Percentiles rank a stretch among this genome's conserved stretches.
These are phyloP conservation scores for Pheosia tremula DNA, from an alignment of 2,888 invertebrate species.

Conservation along the genomic window DNA sequence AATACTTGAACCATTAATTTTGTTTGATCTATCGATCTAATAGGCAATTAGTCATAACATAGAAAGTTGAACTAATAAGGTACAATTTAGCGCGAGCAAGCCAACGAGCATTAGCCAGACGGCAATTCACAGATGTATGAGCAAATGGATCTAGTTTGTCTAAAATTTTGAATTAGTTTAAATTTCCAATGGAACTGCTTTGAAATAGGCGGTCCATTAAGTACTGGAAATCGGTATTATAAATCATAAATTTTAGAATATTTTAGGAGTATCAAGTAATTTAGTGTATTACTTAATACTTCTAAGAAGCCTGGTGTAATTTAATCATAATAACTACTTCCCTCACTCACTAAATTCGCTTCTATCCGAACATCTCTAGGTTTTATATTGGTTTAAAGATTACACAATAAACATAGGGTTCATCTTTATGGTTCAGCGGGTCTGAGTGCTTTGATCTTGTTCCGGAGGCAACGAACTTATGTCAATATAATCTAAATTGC, in stretches of 20 bases:
- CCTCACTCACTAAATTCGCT: too few relatives aligned
- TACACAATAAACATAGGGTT: not conserved
- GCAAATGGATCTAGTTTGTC: not conserved
- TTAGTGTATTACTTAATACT: too few relatives aligned
- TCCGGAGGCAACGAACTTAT: not conserved
- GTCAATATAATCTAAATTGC: not conserved
- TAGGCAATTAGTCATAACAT: not conserved
- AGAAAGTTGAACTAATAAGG: slow-evolving; percentile 5
- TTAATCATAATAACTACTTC: too few relatives aligned
- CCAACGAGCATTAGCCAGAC: not conserved
- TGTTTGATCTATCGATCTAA: slow-evolving; percentile 1
- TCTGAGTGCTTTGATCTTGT: not conserved
- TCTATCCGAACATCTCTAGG: too few relatives aligned
- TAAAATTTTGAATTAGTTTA: not conserved
- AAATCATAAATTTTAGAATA: not conserved
- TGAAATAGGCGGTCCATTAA: not conserved
- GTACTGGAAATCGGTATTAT: not conserved
- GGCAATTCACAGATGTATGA: not conserved
- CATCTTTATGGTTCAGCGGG: not conserved
- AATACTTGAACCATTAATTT: not conserved
- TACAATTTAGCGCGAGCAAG: not conserved
- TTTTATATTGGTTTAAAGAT: too few relatives aligned
- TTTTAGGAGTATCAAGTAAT: not conserved
- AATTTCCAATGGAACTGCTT: not conserved
- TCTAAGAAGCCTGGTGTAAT: too few relatives aligned